Percentiles rank a stretch among this genome's conserved stretches.
These are phyloP conservation scores for Drosophila jambulina DNA, from an alignment of 1,140 invertebrate species.

Conservation along the genomic window DNA sequence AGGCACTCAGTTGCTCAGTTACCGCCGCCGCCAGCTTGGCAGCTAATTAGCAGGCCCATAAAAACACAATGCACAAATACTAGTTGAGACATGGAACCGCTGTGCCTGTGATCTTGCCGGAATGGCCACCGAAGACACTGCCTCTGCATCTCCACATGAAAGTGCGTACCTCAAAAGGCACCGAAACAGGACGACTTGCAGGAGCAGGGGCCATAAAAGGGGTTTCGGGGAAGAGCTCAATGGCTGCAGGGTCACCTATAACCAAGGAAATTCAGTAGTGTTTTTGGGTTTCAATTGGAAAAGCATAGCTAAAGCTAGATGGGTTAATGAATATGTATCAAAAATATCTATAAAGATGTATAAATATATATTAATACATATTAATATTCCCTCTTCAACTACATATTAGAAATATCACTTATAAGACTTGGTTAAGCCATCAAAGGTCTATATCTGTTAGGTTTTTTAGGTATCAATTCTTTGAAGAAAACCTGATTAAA, in stretches of 20 bases:
- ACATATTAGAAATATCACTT: not conserved
- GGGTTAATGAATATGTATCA: too few species aligned
- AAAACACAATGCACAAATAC: slow-evolving; percentile 59
- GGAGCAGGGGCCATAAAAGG: slow-evolving; percentile 8
- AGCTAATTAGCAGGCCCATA: slow-evolving; percentile 68
- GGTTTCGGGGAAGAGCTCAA: slow-evolving; percentile 2
- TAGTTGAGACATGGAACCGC: slow-evolving; percentile 21
- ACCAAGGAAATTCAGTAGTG: not conserved
- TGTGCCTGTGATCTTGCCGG: slow-evolving; percentile 59
- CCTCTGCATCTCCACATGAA: not conserved
- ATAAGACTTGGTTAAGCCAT: too few species aligned
- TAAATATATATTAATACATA: too few species aligned
- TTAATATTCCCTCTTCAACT: not conserved
- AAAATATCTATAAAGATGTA: too few species aligned
- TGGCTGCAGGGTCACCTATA: not conserved
- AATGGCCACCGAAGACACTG: slow-evolving; percentile 1
- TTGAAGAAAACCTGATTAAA: not conserved
- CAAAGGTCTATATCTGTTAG: not conserved
- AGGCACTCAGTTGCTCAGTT: not conserved
- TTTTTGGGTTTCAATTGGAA: not conserved
- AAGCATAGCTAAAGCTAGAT: not conserved
- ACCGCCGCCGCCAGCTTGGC: not conserved
- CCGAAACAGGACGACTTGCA: slow-evolving; percentile 5
- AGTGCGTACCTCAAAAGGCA: slow-evolving; percentile 4
- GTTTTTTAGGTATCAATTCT: too few species aligned